A percentile compares a stretch with the other conserved stretches of the same genome.
phyloP scores from a whole-genome alignment of 2,888 invertebrate species.

The Amphipyra berbera region DNA sequence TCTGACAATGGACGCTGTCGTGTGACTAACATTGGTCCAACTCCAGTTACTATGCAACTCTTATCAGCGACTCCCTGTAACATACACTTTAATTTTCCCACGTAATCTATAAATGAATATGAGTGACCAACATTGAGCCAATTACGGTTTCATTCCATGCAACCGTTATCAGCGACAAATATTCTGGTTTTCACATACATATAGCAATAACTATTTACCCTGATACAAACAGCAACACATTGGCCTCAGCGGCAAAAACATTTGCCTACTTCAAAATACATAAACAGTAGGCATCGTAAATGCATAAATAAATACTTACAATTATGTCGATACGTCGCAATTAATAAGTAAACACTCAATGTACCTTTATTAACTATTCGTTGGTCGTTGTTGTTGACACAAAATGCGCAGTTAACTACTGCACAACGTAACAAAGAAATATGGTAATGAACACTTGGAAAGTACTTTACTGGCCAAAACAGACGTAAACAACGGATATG shows the following conservation, averaged over 20 bases:
- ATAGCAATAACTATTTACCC: no score
- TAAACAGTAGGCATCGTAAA: conserved; percentile 8
- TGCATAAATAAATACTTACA: conserved; percentile 32
- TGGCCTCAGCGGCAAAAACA: conserved; percentile 5
- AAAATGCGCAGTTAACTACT: conserved; percentile 33
- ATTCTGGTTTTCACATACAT: no score
- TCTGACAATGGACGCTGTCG: no score
- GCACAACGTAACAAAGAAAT: conserved; percentile 28
- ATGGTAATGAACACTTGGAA: conserved; percentile 38
- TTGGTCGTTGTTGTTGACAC: conserved; percentile 27
- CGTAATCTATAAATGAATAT: no score
- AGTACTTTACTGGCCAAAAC: conserved; percentile 15
- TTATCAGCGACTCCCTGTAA: no score
- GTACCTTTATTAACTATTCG: conserved; percentile 33
- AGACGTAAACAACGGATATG: conserved; percentile 9
- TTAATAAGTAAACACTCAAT: conserved; percentile 42
- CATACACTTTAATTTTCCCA: no score
- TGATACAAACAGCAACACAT: background rate
- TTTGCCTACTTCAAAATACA: conserved; percentile 18
- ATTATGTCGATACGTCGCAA: conserved; percentile 22
- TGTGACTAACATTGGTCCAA: no score
- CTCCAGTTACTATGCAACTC: no score
- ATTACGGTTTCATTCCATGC: no score
- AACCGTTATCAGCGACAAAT: no score
- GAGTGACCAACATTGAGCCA: no score